Conservation (phyloP, 2,797 vertebrate species). For the Microchirus variegatus region DNA sequence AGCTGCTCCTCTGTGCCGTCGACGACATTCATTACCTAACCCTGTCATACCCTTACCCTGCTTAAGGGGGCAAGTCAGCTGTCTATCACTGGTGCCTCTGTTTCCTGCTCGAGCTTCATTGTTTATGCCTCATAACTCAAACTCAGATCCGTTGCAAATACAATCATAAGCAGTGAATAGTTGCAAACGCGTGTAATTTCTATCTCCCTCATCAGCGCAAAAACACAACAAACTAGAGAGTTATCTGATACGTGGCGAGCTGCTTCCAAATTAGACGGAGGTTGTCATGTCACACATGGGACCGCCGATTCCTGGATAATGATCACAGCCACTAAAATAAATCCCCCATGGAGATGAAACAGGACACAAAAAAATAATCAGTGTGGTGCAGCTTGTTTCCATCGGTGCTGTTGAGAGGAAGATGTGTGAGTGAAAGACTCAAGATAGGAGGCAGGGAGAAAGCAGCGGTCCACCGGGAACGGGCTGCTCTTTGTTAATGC, state of each 20-base stretch:
- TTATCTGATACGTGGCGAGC: constrained; percentile 2
- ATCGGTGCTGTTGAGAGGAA: constrained; percentile 26
- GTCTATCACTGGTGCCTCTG: constrained; percentile 27
- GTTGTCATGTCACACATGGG: constrained; percentile 22
- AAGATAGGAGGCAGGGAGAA: constrained; percentile 37
- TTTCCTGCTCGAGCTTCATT: constrained; percentile 15
- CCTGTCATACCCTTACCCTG: constrained; percentile 38
- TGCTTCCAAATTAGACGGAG: constrained; percentile 30
- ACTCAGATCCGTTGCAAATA: no score
- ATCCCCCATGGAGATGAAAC: constrained; percentile 42
- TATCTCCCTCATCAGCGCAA: constrained; percentile 15
- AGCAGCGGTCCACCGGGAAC: constrained; percentile 42
- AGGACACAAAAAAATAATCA: constrained; percentile 52
- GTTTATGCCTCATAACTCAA: constrained; percentile 12
- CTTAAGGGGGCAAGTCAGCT: constrained; percentile 41
- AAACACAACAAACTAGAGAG: constrained; percentile 23
- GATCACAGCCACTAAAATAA: constrained; percentile 38
- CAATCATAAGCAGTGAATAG: not conserved
- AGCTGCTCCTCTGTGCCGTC: constrained; percentile 14
- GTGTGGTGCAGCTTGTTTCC: constrained; percentile 30
- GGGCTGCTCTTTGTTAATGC: constrained; percentile 61
- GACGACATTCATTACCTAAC: constrained; percentile 58
- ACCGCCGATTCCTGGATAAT: constrained; percentile 38
- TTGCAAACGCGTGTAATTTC: constrained; percentile 4
- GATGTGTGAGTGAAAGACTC: constrained; percentile 28